Conservation (phyloP, 1,140 invertebrate genomes). For the Drosophila sproati region DNA sequence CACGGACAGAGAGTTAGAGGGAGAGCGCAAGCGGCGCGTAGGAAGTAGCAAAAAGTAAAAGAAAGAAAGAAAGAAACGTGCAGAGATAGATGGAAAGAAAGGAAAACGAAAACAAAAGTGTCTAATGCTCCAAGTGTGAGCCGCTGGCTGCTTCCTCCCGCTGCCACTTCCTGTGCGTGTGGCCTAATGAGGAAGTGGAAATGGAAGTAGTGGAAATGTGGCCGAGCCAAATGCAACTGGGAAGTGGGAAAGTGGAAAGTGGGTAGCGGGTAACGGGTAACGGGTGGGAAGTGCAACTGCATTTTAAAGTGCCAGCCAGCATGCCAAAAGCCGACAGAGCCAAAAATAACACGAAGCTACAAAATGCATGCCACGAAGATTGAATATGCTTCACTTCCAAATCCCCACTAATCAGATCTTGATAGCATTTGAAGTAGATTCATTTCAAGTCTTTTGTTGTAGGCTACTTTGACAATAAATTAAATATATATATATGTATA, state of each 20-base stretch:
- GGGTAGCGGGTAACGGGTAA: not conserved
- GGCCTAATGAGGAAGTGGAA: constrained; percentile 75
- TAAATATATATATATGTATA: no score
- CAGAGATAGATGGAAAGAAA: not conserved
- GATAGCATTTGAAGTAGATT: not conserved
- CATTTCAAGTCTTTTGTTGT: no score
- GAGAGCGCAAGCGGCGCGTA: not conserved
- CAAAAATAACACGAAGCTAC: constrained; percentile 17
- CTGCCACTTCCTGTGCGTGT: constrained; percentile 74
- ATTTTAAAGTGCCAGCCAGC: constrained; percentile 12
- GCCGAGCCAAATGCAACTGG: constrained; percentile 36
- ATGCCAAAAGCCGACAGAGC: not conserved
- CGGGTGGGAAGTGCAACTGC: constrained; percentile 31
- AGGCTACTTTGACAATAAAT: no score
- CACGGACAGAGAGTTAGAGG: constrained; percentile 8
- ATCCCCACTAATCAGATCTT: not conserved
- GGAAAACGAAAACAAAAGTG: constrained; percentile 78
- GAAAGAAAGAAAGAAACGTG: not conserved
- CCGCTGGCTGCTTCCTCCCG: constrained; percentile 40
- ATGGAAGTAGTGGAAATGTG: constrained; percentile 36
- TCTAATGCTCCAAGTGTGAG: constrained; percentile 71
- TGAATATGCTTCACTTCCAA: not conserved
- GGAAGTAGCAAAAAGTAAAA: constrained; percentile 26
- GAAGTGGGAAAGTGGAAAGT: constrained; percentile 8
- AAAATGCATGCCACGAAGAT: not conserved